These are phyloP conservation scores for Emydocephalus ijimae DNA, from an alignment of 2,113 vertebrate species.

Conservation along the genomic window DNA sequence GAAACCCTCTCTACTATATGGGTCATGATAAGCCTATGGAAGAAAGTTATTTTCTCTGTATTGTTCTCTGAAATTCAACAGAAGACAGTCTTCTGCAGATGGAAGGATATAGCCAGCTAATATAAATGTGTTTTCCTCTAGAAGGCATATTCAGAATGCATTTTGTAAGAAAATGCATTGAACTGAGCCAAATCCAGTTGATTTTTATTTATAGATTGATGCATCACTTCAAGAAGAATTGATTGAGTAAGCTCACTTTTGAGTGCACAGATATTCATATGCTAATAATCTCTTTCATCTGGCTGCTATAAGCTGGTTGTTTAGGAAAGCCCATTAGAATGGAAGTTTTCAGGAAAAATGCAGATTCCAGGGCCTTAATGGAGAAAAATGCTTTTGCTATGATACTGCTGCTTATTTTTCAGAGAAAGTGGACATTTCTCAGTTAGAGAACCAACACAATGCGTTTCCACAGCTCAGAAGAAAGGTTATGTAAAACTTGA, in stretches of 20 bases:
- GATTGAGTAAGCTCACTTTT: background rate
- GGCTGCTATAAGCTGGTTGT: background rate
- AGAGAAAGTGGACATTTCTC: background rate
- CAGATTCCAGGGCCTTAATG: background rate
- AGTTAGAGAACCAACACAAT: background rate
- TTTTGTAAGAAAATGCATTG: background rate
- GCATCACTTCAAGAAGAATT: background rate
- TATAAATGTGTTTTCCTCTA: background rate
- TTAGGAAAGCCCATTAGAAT: background rate
- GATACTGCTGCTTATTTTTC: background rate
- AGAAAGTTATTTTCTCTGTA: background rate
- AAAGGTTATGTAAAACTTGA: background rate
- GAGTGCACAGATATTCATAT: background rate
- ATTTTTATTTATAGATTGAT: background rate
- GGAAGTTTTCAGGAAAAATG: background rate
- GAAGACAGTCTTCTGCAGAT: background rate
- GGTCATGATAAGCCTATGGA: background rate
- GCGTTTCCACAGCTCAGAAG: background rate
- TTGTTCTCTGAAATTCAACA: background rate
- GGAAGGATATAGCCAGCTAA: background rate
- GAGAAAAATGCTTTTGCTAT: background rate
- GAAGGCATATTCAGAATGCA: background rate
- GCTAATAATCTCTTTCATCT: background rate
- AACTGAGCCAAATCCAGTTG: background rate
- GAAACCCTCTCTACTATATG: background rate